phyloP scores from a whole-genome alignment of 2,888 invertebrate species.

The Chrysodeixis includens region DNA sequence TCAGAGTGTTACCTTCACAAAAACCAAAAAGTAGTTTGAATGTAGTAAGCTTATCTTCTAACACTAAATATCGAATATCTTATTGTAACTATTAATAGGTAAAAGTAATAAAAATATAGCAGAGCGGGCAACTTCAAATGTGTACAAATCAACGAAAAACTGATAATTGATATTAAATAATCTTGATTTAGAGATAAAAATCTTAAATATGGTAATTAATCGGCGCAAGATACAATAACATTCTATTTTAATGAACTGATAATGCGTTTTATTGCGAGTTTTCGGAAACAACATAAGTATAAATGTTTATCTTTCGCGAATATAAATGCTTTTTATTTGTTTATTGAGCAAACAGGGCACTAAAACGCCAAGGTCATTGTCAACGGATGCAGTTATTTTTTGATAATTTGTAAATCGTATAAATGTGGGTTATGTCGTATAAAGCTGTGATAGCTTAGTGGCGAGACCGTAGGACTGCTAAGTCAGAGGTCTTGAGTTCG shows the following conservation, averaged over 20 bases:
- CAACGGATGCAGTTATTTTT: background rate
- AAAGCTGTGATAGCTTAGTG: too few species aligned
- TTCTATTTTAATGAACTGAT: conserved; percentile 31
- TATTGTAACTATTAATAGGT: background rate
- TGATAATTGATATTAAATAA: background rate
- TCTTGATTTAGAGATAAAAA: background rate
- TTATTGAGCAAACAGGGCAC: conserved; percentile 35
- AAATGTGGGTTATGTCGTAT: too few species aligned
- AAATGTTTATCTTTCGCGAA: conserved; percentile 8
- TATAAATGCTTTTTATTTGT: conserved; percentile 14
- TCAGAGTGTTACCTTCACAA: too few species aligned
- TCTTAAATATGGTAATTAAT: conserved; percentile 2
- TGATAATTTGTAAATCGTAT: too few species aligned
- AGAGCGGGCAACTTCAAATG: background rate
- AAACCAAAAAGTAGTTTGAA: too few species aligned
- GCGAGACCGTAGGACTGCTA: too few species aligned
- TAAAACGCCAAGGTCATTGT: conserved; percentile 11
- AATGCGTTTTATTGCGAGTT: conserved; percentile 10
- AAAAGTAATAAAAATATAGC: background rate
- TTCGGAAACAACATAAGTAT: background rate
- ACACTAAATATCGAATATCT: too few species aligned
- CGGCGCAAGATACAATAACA: conserved; percentile 23
- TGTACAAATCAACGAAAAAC: background rate
- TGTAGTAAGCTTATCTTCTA: too few species aligned
- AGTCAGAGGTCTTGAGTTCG: too few species aligned